A percentile compares a stretch with the other conserved stretches of the same genome.
Evolutionary conservation across 35 echinoderm and acorn worm species (phyloP).

Genomic region (Chiridota heheva): DNA sequence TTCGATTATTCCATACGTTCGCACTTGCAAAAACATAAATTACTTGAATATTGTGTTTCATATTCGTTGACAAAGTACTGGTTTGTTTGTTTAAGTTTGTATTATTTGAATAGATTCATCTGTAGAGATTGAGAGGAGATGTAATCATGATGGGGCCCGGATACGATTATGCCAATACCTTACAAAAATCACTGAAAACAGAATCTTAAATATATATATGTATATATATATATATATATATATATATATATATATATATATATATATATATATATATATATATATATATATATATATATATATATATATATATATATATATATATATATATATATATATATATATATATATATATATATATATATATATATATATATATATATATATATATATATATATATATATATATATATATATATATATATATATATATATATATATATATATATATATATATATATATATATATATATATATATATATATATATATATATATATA

Average conservation of each 20-base stretch:
- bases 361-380: neutral
- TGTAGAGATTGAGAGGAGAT: too few species aligned
- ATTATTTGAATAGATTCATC: too few species aligned
- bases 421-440: neutral
- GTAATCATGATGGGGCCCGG: too few species aligned
- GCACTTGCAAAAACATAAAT: too few species aligned
- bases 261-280: slow-evolving; percentile 29
- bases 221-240: slow-evolving; percentile 13
- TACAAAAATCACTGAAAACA: too few species aligned
- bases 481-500: slow-evolving; percentile 1
- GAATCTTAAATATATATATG: too few species aligned
- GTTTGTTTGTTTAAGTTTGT: too few species aligned
- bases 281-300: slow-evolving; percentile 28
- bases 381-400: neutral
- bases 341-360: neutral
- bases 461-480: slow-evolving; percentile 16
- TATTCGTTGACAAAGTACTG: too few species aligned
- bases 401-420: neutral
- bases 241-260: slow-evolving; percentile 26
- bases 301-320: neutral
- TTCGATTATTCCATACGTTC: too few species aligned
- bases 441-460: slow-evolving; percentile 17
- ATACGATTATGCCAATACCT: too few species aligned
- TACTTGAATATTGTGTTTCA: too few species aligned
- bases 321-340: neutral